Base-by-base conservation (phyloP, 1,140 invertebrate genomes). In the Lamellibrachia luymesi region DNA sequence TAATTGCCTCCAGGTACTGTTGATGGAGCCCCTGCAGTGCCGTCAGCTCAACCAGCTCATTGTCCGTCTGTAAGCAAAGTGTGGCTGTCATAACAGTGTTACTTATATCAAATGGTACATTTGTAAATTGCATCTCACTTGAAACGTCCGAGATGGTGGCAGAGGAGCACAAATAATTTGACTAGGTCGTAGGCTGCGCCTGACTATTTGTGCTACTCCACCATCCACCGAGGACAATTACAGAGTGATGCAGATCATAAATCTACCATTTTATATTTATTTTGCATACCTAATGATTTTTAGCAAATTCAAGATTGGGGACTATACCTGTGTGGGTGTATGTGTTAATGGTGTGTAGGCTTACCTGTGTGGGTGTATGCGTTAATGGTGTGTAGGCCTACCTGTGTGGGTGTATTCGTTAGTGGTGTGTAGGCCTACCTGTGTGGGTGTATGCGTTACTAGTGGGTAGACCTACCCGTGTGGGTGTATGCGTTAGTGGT, bases 1-100 rank as follows among this genome's bases (percentile, higher is more conserved):
- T 94, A 17, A 95, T 94, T 0, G 95, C 94, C n/a, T 94, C 94
- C 25, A 95, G 27, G 93, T 95, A 95, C 52, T 95, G 94, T 2
- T 93, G 94, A 91, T 94, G 94, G n/a, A 95, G 56, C 50, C 94
- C 93, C 50, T 93, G 80, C 89, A 95, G 22, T 51, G 51, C 92
- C 64, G 17, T 80, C 64, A 80, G 25, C 64, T 80, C 64, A 10
- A 80, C 64, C 13, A 80, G 64, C 64, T 80, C 64, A 80, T 8
- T 80, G 64, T 50, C 51, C n/a, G 51, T 91, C 91, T 49, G 27
- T n/a, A 50, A 50, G 91, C 25, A 91, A 91, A 91, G 91, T 91
- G 1, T 4, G 91, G 17, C 91, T 49, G 51, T 91, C 51, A 91
- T 27, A 91, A 91, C 91, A 38, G 38, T 38, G 38, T 38, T 38